Evolutionary conservation across 37 sponge, comb jelly and placozoan species (phyloP), one percentile per base, ranked within the genome.

Genomic region (Aplysina aerophoba): DNA sequence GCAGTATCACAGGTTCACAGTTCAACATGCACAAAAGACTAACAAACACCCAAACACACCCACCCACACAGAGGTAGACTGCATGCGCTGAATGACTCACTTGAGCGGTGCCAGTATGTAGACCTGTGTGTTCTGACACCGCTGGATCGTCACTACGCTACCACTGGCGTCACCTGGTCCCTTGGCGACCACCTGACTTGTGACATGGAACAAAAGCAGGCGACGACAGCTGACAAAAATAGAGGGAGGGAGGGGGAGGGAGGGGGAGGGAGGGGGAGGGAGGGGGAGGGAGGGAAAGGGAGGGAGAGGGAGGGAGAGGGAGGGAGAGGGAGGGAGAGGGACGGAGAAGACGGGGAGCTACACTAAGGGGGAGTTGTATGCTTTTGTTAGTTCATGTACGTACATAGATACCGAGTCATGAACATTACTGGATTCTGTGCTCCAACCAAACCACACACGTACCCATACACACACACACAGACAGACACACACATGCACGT

Each of bases 21-120:
- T 25, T 15, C 31, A 80, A 4, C 72, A 28, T 64, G 24, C 73
- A 69, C 73, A 81, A 50, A 83, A 50, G 38, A 30, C 24, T 14
- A 75, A 15, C 50, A 11, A 2, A 28, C 24, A 63, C 27, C 2
- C 4, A 28, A 12, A 12, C 77, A 37, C 4, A 4, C 15, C 15
- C 25, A 22, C 24, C 35, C 77, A 35, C 67, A 12, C 33, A 59
- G 24, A 24, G 60, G 4, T 3, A 56, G n/a, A 35, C n/a, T n/a
- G n/a, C n/a, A n/a, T n/a, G n/a, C n/a, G n/a, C n/a, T n/a, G n/a
- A n/a, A n/a, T n/a, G n/a, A n/a, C 84, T 35, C 31, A 92, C 91
- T 64, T 87, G 0, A 93, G 73, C 4, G 94, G 94, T 24, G 88
- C 91, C 61, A 93, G 85, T 25, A 93, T 55, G 59, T 93, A 93